These are phyloP conservation scores for Atrichornis clamosus DNA, from an alignment of 2,113 vertebrate species.

Conservation along the genomic window DNA sequence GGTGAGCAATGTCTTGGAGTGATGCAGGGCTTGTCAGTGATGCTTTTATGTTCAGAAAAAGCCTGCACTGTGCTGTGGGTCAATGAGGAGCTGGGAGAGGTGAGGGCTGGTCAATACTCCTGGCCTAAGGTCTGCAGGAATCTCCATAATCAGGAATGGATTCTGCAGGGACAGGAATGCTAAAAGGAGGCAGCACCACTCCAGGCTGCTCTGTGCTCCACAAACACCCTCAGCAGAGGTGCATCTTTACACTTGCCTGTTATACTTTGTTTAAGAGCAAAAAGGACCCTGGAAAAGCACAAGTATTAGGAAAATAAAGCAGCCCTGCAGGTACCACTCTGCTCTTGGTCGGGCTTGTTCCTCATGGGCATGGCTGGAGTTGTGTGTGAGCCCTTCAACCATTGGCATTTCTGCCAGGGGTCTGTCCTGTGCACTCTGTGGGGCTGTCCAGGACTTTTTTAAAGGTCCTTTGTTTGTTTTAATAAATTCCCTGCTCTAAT, in stretches of 20 bases:
- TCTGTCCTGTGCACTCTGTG: background rate
- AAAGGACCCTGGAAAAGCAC: background rate
- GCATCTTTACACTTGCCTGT: background rate
- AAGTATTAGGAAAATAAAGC: background rate
- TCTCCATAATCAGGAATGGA: constrained; percentile 74
- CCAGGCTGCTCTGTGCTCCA: constrained; percentile 43
- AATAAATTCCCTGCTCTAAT: background rate
- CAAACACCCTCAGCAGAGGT: background rate
- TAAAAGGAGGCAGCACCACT: constrained; percentile 38
- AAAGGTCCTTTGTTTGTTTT: background rate
- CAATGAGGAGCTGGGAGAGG: constrained; percentile 75
- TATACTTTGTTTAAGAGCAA: background rate
- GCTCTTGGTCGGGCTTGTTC: background rate
- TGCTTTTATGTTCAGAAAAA: constrained; percentile 78
- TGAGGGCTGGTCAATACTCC: constrained; percentile 76
- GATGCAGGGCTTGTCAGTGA: constrained; percentile 69
- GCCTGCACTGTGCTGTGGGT: constrained; percentile 69
- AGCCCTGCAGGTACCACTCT: background rate
- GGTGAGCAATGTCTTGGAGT: constrained; percentile 67
- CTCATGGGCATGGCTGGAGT: rapidly evolving
- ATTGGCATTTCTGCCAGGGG: background rate
- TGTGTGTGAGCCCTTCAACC: background rate
- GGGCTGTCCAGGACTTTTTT: background rate
- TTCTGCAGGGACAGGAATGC: constrained; percentile 69
- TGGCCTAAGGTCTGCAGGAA: constrained; percentile 76